Evolutionary conservation across 2,797 vertebrate species (phyloP).

Genomic region (Spondyliosoma cantharus): DNA sequence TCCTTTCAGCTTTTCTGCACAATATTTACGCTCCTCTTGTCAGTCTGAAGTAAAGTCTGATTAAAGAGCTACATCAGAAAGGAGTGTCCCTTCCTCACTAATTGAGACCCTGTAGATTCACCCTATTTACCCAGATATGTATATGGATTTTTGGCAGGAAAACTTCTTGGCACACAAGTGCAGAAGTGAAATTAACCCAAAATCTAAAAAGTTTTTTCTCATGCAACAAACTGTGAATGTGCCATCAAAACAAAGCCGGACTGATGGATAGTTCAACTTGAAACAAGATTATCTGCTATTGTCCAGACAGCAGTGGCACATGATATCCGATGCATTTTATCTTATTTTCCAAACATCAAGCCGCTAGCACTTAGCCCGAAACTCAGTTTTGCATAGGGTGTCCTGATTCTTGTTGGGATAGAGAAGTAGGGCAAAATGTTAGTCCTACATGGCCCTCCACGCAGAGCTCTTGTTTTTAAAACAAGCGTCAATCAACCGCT

Average conservation of each 20-base stretch:
- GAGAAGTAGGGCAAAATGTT: too few species aligned
- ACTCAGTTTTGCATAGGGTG: too few species aligned
- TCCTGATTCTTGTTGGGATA: too few species aligned
- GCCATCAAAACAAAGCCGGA: not conserved
- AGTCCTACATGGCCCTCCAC: too few species aligned
- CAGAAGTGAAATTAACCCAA: conserved; percentile 29
- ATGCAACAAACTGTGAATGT: not conserved
- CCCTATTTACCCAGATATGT: conserved; percentile 57
- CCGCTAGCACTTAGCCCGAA: too few species aligned
- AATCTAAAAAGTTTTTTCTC: conserved; percentile 2
- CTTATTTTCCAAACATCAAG: not conserved
- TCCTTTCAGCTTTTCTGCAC: conserved; percentile 7
- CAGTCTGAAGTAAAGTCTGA: conserved; percentile 21
- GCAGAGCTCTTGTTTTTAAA: too few species aligned
- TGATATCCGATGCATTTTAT: too few species aligned
- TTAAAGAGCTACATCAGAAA: conserved; percentile 43
- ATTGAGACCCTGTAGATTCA: conserved; percentile 70
- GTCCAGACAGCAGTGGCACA: not conserved
- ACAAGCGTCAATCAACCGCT: too few species aligned
- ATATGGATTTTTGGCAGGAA: conserved; percentile 39
- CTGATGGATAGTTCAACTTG: not conserved
- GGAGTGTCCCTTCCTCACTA: conserved; percentile 56
- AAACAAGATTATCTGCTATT: not conserved
- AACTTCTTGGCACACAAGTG: conserved; percentile 22
- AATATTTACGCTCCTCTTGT: not conserved